Conservation (phyloP, 2,888 invertebrate species). For the Parnassius glacialis region DNA sequence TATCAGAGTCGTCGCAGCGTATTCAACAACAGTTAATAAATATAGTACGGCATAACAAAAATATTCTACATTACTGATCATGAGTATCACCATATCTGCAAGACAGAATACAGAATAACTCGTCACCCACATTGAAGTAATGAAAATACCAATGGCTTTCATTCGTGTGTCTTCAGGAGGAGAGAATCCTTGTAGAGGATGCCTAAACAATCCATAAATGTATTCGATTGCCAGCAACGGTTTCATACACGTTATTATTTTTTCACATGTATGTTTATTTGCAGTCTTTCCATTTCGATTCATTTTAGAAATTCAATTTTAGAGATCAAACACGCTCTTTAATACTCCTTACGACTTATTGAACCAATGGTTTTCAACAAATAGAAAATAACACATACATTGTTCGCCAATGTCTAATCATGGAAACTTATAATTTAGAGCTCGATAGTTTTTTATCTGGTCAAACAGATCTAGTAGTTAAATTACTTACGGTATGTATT, state of each 20-base stretch:
- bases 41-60: conserved; percentile 37
- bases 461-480: too few relatives aligned
- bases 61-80: background rate
- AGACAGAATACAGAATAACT: conserved; percentile 30
- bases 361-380: too few relatives aligned
- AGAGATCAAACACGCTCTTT: too few relatives aligned
- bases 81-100: background rate
- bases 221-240: conserved; percentile 9
- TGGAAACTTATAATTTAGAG: too few relatives aligned
- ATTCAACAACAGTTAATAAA: conserved; percentile 41
- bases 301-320: too few relatives aligned
- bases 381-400: too few relatives aligned
- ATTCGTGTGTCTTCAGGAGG: conserved; percentile 4
- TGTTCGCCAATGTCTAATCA: too few relatives aligned
- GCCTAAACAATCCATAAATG: conserved; percentile 11
- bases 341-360: too few relatives aligned
- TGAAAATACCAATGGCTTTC: conserved; percentile 4
- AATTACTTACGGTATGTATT: too few relatives aligned
- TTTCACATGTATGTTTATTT: background rate
- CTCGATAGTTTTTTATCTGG: too few relatives aligned
- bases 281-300: too few relatives aligned
- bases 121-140: conserved; percentile 1
- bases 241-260: conserved; percentile 7
- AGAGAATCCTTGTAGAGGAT: conserved; percentile 1
- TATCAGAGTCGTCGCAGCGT: conserved; percentile 34